Base-by-base conservation (phyloP, 2,797 vertebrate genomes). In the Semotilus atromaculatus region DNA sequence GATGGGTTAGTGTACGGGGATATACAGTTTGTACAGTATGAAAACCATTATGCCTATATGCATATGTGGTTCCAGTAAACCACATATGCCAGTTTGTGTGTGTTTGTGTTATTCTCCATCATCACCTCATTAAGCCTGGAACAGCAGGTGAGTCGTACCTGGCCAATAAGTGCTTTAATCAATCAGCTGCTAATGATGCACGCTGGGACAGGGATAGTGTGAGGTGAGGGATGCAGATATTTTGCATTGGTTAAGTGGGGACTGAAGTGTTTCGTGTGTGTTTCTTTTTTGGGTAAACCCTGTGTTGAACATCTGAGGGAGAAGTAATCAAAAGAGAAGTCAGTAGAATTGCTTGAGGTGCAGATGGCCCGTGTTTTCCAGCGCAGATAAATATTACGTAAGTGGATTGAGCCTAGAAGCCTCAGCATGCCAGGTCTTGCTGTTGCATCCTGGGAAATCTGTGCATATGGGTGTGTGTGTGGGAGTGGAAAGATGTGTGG, bases 351-450 rank as follows among this genome's bases (percentile, higher is more conserved):
- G 91, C 92, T 91, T 80, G 71, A 77, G 91, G 93, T 89, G 88
- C 90, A 93, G 92, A 93, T 92, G 91, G 91, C 89, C 82, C 89
- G 89, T 80, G 90, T 91, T 91, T 90, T 91, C 89, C 83, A 89
- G 91, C 91, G 88, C 82, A 89, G 90, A 92, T 87, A 74, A 80
- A 88, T 85, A 90, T 94, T 94, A 93, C 86, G 86, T 93, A 93
- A 93, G 92, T 90, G 87, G 85, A 91, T 85, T 89, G 88, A 88
- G 90, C 88, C 89, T 83, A 88, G 89, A 88, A 90, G 88, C 91
- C 85, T 82, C 86, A 88, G 86, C 85, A 60, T 79, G 84, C 51
- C 81, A 67, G 51, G 70, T 80, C 58, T 86, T 31, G 26, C 72
- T 73, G 73, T 48, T 81, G 84, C 82, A 88, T 82, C 78, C 55